Evolutionary conservation across 2,113 vertebrate genomes (phyloP).

Genomic region (Galemys pyrenaicus): DNA sequence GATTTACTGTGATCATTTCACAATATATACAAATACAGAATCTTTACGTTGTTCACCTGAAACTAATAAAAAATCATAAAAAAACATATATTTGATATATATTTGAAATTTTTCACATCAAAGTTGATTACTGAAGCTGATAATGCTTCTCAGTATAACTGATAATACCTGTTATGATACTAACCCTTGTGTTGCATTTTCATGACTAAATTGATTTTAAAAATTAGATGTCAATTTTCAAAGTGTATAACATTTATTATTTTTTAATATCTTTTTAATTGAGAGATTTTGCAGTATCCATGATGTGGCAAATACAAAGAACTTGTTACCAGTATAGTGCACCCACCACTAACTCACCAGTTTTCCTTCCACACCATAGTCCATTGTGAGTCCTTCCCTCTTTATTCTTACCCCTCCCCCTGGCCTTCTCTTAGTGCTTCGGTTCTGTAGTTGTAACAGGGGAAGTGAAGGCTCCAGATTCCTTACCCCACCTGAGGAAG

Average conservation of each 20-base stretch:
- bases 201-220: not conserved
- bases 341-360: too few species aligned
- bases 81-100: not conserved
- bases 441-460: too few species aligned
- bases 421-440: too few species aligned
- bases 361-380: too few species aligned
- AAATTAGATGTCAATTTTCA: not conserved
- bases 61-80: not conserved
- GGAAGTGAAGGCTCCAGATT: not conserved
- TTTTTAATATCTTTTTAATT: too few species aligned
- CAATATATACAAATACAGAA: not conserved
- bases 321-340: too few species aligned
- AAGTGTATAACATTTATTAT: not conserved
- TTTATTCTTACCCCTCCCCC: too few species aligned
- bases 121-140: not conserved
- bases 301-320: too few species aligned
- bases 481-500: not conserved
- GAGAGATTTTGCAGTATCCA: too few species aligned
- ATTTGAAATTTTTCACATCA: not conserved
- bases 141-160: not conserved
- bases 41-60: too few species aligned
- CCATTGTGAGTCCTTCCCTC: too few species aligned
- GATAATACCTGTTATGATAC: not conserved
- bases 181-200: not conserved
- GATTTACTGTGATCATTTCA: not conserved